These are phyloP conservation scores for Eueremaeus valkanovi DNA, from an alignment of 2,888 invertebrate species.

Conservation along the genomic window DNA sequence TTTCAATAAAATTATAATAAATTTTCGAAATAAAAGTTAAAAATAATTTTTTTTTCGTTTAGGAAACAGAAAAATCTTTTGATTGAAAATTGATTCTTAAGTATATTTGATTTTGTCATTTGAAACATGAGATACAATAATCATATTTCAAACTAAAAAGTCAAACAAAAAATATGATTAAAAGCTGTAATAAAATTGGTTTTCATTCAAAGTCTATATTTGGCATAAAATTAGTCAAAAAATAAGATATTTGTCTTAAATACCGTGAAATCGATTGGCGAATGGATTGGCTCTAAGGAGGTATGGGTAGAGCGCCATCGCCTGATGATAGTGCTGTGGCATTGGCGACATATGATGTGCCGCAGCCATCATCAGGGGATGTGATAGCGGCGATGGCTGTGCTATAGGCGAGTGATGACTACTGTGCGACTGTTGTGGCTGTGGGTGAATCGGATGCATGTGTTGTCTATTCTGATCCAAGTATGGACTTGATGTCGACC, in stretches of 20 bases:
- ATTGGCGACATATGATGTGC: constrained; percentile 25
- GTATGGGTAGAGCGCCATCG: constrained; percentile 36
- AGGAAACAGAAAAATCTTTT: too few species aligned
- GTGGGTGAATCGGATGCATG: not conserved
- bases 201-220: too few species aligned
- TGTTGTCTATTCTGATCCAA: not conserved
- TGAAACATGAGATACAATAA: too few species aligned
- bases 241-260: not conserved
- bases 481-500: not conserved
- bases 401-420: not conserved
- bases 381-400: not conserved
- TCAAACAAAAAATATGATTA: too few species aligned
- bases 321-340: constrained; percentile 38
- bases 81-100: too few species aligned
- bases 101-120: too few species aligned
- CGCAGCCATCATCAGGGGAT: constrained; percentile 37
- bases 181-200: too few species aligned
- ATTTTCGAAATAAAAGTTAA: too few species aligned
- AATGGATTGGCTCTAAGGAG: constrained; percentile 38
- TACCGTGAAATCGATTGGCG: constrained; percentile 39
- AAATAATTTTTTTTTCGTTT: too few species aligned
- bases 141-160: too few species aligned
- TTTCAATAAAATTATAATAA: too few species aligned
- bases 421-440: not conserved
- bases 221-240: too few species aligned